Conservation (phyloP, 2,113 vertebrate genomes). For the Polyodon spathula region DNA sequence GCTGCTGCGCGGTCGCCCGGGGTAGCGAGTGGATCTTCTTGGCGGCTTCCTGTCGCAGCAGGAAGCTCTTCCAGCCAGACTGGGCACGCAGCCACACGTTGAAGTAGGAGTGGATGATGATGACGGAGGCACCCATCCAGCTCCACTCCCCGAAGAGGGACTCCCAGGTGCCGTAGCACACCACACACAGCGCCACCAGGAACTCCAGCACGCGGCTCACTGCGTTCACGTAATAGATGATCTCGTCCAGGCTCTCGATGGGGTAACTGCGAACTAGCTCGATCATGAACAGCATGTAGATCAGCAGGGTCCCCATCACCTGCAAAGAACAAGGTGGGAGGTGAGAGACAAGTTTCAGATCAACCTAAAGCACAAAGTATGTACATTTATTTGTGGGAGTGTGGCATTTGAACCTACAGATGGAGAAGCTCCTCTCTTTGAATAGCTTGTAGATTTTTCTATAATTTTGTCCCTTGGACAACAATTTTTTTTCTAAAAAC, state of each 20-base stretch:
- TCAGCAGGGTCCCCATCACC: slow-evolving; percentile 72
- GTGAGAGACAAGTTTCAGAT: too few relatives aligned
- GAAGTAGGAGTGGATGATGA: slow-evolving; percentile 78
- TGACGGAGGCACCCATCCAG: slow-evolving; percentile 76
- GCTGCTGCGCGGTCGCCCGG: slow-evolving; percentile 53
- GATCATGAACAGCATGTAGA: slow-evolving; percentile 71
- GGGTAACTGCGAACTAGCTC: slow-evolving; percentile 59
- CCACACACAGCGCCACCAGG: slow-evolving; percentile 72
- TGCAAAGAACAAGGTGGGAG: too few relatives aligned
- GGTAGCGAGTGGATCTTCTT: slow-evolving; percentile 67
- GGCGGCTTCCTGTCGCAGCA: slow-evolving; percentile 67
- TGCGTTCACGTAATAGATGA: slow-evolving; percentile 70
- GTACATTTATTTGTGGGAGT: too few relatives aligned
- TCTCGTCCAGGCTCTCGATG: slow-evolving; percentile 68
- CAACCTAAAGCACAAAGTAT: too few relatives aligned
- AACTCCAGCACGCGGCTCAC: slow-evolving; percentile 76
- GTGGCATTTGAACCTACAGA: too few relatives aligned
- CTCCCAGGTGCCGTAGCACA: slow-evolving; percentile 73
- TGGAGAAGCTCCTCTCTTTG: too few relatives aligned
- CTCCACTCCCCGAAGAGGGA: slow-evolving; percentile 77
- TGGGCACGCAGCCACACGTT: slow-evolving; percentile 77
- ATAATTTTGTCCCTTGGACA: too few relatives aligned
- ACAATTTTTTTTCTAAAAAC: too few relatives aligned
- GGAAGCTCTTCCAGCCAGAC: slow-evolving; percentile 74
- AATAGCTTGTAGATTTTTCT: too few relatives aligned